Evolutionary conservation across 1,140 invertebrate species (phyloP).

Genomic region (Scaptomyza pallida): DNA sequence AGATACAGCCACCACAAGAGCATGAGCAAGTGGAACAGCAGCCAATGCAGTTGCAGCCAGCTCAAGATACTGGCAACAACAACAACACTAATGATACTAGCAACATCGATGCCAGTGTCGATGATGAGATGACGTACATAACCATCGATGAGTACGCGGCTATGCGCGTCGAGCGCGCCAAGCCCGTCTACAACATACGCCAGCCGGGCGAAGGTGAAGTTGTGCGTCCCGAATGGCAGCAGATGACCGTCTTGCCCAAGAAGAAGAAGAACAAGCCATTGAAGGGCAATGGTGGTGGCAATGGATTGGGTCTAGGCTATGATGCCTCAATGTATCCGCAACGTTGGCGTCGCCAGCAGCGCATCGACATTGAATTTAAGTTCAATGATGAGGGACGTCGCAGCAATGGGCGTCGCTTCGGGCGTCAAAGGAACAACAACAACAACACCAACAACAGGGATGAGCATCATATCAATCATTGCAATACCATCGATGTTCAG

Average conservation of each 20-base stretch:
- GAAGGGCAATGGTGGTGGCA: background rate
- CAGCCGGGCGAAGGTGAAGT: constrained; percentile 96
- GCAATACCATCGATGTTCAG: too few species aligned
- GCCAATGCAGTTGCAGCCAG: too few species aligned
- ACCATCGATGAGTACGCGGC: constrained; percentile 95
- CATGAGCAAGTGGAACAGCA: too few species aligned
- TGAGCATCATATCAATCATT: too few species aligned
- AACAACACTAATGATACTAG: background rate
- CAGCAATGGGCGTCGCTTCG: constrained; percentile 41
- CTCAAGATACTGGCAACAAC: too few species aligned
- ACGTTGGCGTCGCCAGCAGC: constrained; percentile 92
- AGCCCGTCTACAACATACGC: constrained; percentile 93
- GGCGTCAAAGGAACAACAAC: constrained; percentile 3
- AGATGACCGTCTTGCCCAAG: constrained; percentile 85
- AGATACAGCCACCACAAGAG: too few species aligned
- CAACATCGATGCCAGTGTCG: background rate
- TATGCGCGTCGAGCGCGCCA: constrained; percentile 87
- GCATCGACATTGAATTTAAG: constrained; percentile 93
- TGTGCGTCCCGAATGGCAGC: constrained; percentile 92
- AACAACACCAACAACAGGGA: too few species aligned
- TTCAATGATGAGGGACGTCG: constrained; percentile 90
- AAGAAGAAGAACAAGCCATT: constrained; percentile 13
- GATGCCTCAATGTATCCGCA: constrained; percentile 91
- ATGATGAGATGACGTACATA: constrained; percentile 87
- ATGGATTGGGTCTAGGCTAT: constrained; percentile 87